phyloP scores from a whole-genome alignment of 2,797 vertebrate genomes.

The Phataginus tricuspis region DNA sequence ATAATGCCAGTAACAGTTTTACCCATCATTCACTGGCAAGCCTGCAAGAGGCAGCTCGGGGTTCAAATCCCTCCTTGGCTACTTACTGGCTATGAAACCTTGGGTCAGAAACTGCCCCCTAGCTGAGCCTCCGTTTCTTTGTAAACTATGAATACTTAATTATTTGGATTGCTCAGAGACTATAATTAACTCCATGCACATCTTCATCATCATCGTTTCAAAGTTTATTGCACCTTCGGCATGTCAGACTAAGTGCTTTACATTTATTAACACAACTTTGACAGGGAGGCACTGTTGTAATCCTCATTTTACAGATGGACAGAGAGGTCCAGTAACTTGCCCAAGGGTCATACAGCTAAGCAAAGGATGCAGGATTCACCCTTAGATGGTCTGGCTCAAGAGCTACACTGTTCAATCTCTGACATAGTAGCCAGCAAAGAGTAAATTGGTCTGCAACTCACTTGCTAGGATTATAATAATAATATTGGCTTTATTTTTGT shows the following conservation, averaged over 20 bases:
- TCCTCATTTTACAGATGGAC: neutral
- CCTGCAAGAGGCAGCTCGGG: neutral
- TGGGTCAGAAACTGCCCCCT: neutral
- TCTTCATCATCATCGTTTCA: neutral
- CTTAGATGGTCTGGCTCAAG: neutral
- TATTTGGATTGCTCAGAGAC: neutral
- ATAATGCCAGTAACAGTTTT: neutral
- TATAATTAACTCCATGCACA: accelerated
- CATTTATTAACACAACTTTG: neutral
- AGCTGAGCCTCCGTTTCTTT: neutral
- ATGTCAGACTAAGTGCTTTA: neutral
- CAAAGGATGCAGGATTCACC: neutral
- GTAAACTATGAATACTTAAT: neutral
- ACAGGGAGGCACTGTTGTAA: neutral
- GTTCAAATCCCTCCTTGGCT: neutral
- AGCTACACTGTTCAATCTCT: accelerated
- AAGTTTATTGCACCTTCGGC: neutral
- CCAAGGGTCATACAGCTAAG: neutral
- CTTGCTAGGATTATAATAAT: neutral
- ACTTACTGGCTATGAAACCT: neutral
- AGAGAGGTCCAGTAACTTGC: neutral
- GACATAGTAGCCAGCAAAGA: neutral
- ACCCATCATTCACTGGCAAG: neutral
- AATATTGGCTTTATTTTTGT: neutral
- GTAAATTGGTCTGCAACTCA: neutral